phyloP scores from a whole-genome alignment of 2,888 invertebrate species.

The Pterostichus niger region DNA sequence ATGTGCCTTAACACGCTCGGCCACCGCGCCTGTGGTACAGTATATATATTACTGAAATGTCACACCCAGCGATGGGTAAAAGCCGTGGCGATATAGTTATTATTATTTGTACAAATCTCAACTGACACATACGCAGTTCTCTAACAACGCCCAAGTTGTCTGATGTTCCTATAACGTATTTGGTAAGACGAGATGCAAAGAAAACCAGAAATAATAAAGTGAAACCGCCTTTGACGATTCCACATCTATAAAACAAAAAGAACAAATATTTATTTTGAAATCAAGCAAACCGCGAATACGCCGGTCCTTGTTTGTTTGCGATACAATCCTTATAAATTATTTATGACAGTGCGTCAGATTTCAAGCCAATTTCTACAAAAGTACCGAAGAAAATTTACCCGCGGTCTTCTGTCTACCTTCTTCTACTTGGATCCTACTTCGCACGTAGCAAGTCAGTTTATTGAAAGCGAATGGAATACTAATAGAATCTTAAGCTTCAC shows the following conservation, averaged over 20 bases:
- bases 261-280: conserved; percentile 39
- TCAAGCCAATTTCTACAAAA: conserved; percentile 33
- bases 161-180: too few species aligned
- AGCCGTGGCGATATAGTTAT: too few species aligned
- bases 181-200: background rate
- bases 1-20: too few species aligned
- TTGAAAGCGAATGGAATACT: conserved; percentile 42
- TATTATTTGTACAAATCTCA: too few species aligned
- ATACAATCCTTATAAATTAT: conserved; percentile 42
- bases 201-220: conserved; percentile 18
- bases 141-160: too few species aligned
- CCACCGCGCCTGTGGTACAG: too few species aligned
- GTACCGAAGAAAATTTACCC: conserved; percentile 20
- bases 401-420: conserved; percentile 8
- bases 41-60: too few species aligned
- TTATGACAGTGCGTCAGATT: conserved; percentile 21
- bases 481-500: conserved; percentile 28
- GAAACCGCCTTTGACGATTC: conserved; percentile 1
- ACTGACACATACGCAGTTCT: too few species aligned
- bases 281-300: conserved; percentile 16
- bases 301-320: conserved; percentile 11
- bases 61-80: too few species aligned
- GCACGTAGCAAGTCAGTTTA: conserved; percentile 20
- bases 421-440: conserved; percentile 11
- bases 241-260: conserved; percentile 9